Base-by-base conservation (phyloP, 2,888 invertebrate species). In the Dynastes maya region DNA sequence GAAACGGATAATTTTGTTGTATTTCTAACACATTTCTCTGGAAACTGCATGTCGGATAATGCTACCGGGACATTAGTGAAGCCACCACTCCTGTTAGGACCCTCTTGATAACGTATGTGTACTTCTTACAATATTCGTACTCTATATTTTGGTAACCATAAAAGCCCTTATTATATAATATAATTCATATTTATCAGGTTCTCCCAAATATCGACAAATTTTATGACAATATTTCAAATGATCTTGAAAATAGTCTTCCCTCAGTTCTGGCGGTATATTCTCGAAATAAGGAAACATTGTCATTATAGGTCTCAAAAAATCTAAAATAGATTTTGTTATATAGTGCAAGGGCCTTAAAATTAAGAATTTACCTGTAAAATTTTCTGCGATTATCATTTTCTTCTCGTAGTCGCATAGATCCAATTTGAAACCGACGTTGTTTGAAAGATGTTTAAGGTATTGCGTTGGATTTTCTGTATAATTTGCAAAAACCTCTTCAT, bases 171-270 rank as follows among this genome's bases (percentile, higher is more conserved):
- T 22, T 51, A 51, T 13, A 27, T 51, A 68, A 5, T 13, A 16
- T 3, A 51, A 5, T 11, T 49, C 68, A 11, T 58, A 58, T 40
- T 37, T 22, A 22, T 72, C n/a, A n/a, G 72, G 72, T 40, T 58
- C 40, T 40, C 58, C 40, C 16, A 72, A 40, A 58, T 58, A 58
- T 1, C 2, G 16, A n/a, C 72, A 9, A 1, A 11, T 37, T 37
- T 37, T 29, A 4, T 27, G 32, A 51, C 32, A 55, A 32, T 58
- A 37, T 71, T 55, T 32, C 11, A 71, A 16, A 32, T 58, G 40
- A 32, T 71, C 71, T 40, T 71, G 58, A 55, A 55, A 40, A 55
- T 71, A 71, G 2, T 55, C 55, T 55, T 71, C 71, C 32, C 32
- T n/a, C 3, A 71, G 6, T 22, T 55, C 71, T n/a, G 32, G 0